Evolutionary conservation across 2,888 invertebrate genomes (phyloP).

Genomic region (Leptogaster cylindrica): DNA sequence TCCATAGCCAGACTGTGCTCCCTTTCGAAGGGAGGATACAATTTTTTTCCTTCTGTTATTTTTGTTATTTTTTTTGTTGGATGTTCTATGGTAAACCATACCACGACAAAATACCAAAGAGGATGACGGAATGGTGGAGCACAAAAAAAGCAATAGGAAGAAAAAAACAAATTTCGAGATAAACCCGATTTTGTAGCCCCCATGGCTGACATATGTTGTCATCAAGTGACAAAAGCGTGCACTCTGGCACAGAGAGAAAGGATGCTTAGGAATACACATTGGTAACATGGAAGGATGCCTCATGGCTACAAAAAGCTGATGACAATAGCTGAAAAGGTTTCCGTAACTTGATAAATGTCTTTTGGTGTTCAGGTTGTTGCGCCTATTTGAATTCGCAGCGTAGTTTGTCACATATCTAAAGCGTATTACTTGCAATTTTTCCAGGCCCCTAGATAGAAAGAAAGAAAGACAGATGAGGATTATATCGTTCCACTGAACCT

Average conservation of each 20-base stretch:
- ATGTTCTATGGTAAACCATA: background rate
- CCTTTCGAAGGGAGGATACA: too few species aligned
- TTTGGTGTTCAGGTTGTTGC: slow-evolving; percentile 38
- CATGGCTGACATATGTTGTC: slow-evolving; percentile 34
- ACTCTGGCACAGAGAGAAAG: background rate
- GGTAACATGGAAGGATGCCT: background rate
- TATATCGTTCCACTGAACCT: slow-evolving; percentile 4
- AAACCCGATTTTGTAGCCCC: slow-evolving; percentile 36
- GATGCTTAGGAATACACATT: slow-evolving; percentile 6
- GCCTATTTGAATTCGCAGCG: slow-evolving; percentile 12
- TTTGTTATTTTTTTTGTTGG: slow-evolving; percentile 6
- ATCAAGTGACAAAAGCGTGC: slow-evolving; percentile 37
- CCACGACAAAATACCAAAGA: background rate
- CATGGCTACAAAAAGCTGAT: slow-evolving; percentile 21
- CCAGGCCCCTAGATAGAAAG: slow-evolving; percentile 20
- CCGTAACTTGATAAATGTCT: slow-evolving; percentile 39
- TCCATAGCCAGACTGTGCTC: too few species aligned
- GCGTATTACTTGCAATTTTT: slow-evolving; percentile 38
- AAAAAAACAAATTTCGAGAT: slow-evolving; percentile 6
- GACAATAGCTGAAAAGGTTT: slow-evolving; percentile 35
- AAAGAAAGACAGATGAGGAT: slow-evolving; percentile 21
- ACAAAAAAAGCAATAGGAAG: background rate
- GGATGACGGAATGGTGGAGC: background rate
- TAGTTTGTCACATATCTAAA: slow-evolving; percentile 28
- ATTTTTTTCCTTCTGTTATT: too few species aligned